A percentile compares a stretch with the other conserved stretches of the same genome.
Evolutionary conservation across 1,140 invertebrate genomes (phyloP).

Genomic region (Lineus longissimus): DNA sequence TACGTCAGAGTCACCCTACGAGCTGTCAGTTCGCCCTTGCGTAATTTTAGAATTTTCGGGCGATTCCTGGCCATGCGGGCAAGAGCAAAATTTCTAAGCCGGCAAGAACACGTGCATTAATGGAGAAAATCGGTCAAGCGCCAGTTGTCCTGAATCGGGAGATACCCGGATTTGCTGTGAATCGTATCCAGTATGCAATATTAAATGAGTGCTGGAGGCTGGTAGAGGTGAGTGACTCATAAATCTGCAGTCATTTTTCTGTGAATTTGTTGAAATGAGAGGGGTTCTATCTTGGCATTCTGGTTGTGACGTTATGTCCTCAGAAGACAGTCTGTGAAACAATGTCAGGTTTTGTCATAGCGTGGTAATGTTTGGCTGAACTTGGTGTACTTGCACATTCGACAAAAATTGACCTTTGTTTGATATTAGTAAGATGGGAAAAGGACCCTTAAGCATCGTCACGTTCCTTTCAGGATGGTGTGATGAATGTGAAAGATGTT

Average conservation of each 20-base stretch:
- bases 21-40: too few relatives aligned
- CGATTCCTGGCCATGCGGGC: too few relatives aligned
- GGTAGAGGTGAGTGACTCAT: slow-evolving; percentile 61
- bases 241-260: too few relatives aligned
- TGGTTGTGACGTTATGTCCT: too few relatives aligned
- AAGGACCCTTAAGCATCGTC: slow-evolving; percentile 4
- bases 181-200: slow-evolving; percentile 90
- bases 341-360: too few relatives aligned
- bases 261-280: too few relatives aligned
- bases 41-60: too few relatives aligned
- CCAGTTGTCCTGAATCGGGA: slow-evolving; percentile 79
- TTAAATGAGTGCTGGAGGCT: slow-evolving; percentile 85
- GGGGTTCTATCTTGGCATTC: too few relatives aligned
- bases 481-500: slow-evolving; percentile 79
- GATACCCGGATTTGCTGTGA: slow-evolving; percentile 84
- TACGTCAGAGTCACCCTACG: too few relatives aligned
- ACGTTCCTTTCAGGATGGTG: slow-evolving; percentile 56
- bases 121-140: slow-evolving; percentile 82
- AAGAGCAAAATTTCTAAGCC: too few relatives aligned
- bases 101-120: slow-evolving; percentile 69
- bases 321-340: too few relatives aligned
- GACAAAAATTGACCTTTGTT: neutral
- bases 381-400: slow-evolving; percentile 51
- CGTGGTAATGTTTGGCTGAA: too few relatives aligned
- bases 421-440: neutral